These are phyloP conservation scores for Stegophylla sp. DNA, from an alignment of 2,888 invertebrate genomes.

Conservation along the genomic window DNA sequence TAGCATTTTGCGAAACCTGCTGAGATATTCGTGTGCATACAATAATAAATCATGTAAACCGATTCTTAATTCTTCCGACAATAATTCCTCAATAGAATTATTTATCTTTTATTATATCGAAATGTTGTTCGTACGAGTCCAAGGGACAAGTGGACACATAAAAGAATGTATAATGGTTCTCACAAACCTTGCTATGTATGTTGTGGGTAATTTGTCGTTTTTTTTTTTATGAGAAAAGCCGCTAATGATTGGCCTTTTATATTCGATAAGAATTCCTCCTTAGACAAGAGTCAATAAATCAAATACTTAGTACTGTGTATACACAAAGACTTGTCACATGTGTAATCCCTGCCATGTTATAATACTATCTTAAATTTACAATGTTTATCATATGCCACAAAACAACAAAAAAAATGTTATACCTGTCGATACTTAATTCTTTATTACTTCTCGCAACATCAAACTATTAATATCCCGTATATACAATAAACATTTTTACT, in stretches of 20 bases:
- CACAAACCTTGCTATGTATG: conserved; percentile 21
- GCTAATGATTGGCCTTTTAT: conserved; percentile 54
- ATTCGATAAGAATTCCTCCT: conserved; percentile 44
- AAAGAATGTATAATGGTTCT: conserved; percentile 20
- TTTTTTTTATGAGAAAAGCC: conserved; percentile 52
- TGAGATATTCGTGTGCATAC: conserved; percentile 50
- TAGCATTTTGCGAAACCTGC: conserved; percentile 44
- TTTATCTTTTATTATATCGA: conserved; percentile 49
- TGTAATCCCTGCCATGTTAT: conserved; percentile 45
- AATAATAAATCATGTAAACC: conserved; percentile 11
- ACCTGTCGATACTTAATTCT: conserved; percentile 31
- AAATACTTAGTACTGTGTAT: conserved; percentile 19
- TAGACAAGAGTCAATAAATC: conserved; percentile 41
- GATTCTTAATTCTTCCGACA: conserved; percentile 49
- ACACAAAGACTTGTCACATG: conserved; percentile 36
- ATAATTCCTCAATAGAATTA: conserved; percentile 12
- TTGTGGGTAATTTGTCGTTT: conserved; percentile 57
- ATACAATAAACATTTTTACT: too few relatives aligned
- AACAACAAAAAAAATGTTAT: conserved; percentile 50
- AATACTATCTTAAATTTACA: neutral
- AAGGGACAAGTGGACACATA: conserved; percentile 53
- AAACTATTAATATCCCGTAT: too few relatives aligned
- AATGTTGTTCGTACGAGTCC: conserved; percentile 25
- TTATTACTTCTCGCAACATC: too few relatives aligned
- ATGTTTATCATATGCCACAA: conserved; percentile 46